Base-by-base conservation (phyloP, 2,113 vertebrate species). In the Ciconia maguari region DNA sequence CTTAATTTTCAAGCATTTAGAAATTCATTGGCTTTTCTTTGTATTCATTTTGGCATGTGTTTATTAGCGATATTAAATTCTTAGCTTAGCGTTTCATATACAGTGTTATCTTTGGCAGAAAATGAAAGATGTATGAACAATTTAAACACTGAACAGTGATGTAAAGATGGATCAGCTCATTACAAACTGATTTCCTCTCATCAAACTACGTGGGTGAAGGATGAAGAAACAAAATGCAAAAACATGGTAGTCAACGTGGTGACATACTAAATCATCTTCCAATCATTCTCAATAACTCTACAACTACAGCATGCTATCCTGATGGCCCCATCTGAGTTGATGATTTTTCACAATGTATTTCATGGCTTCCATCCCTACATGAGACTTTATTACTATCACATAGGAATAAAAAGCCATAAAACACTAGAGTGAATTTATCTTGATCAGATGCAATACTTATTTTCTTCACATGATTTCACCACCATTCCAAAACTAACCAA, bases 391-490 rank as follows among this genome's bases (percentile, higher is more conserved):
- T 98, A 99, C 98, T 98, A 99, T 99, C 99, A 99, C 99, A 99
- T 99, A 99, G 99, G 99, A 99, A 99, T 99, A 99, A 99, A 99
- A 99, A 99, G 99, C 99, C 99, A 99, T 99, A 99, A 99, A 98
- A 99, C 99, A 99, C 99, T 98, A 98, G 98, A 99, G 99, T 99
- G 98, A 98, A 98, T 98, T 98, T 98, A 98, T 98, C 98, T 99
- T 98, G 98, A 98, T 98, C 98, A 98, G 98, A 98, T 98, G 98
- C 95, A 98, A 98, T 98, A 98, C 96, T 98, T 98, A 98, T 92
- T 98, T 98, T 98, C 98, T 98, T 98, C 98, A 98, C 98, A 98
- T 98, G 98, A 98, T 97, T 98, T 98, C 98, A 98, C 98, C 98
- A 98, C 98, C 97, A 98, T 98, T 98, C 98, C 97, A 96, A 98